Conservation (phyloP, 92 coral and sea anemone species). For the Phenganax stokvisi region DNA sequence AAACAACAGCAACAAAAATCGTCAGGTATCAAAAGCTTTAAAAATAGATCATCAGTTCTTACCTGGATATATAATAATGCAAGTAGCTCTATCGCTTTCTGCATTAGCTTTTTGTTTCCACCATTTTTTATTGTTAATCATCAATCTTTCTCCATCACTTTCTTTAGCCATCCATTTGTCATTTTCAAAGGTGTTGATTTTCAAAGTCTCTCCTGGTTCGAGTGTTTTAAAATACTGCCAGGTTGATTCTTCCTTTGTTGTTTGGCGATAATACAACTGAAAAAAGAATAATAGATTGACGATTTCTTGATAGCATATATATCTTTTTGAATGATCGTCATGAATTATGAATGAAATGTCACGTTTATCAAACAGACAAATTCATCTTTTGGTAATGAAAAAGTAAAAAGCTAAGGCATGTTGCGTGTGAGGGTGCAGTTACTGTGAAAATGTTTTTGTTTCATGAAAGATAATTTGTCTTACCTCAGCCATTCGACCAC, state of each 20-base stretch:
- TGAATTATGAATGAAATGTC: too few relatives aligned
- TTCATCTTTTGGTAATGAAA: too few relatives aligned
- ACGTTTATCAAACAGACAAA: too few relatives aligned
- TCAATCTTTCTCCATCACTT: conserved; percentile 48
- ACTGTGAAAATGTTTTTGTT: too few relatives aligned
- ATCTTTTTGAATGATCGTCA: not conserved
- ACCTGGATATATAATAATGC: conserved; percentile 67
- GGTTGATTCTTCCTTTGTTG: not conserved
- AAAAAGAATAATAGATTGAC: not conserved
- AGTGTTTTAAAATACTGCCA: not conserved
- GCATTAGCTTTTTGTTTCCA: conserved; percentile 47
- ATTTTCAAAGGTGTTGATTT: conserved; percentile 49
- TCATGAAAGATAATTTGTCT: not conserved
- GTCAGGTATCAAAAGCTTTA: not conserved
- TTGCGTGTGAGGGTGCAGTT: too few relatives aligned
- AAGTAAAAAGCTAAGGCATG: too few relatives aligned
- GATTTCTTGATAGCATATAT: not conserved
- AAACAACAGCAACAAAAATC: conserved; percentile 16
- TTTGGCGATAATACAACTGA: conserved; percentile 5
- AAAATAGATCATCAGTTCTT: not conserved
- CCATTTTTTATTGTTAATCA: conserved; percentile 46
- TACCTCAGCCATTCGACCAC: conserved; percentile 21
- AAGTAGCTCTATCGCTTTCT: conserved; percentile 1
- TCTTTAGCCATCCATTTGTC: conserved; percentile 71
- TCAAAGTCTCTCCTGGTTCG: not conserved